These are phyloP conservation scores for Lophotriccus pileatus DNA, from an alignment of 2,797 vertebrate species.

Conservation along the genomic window DNA sequence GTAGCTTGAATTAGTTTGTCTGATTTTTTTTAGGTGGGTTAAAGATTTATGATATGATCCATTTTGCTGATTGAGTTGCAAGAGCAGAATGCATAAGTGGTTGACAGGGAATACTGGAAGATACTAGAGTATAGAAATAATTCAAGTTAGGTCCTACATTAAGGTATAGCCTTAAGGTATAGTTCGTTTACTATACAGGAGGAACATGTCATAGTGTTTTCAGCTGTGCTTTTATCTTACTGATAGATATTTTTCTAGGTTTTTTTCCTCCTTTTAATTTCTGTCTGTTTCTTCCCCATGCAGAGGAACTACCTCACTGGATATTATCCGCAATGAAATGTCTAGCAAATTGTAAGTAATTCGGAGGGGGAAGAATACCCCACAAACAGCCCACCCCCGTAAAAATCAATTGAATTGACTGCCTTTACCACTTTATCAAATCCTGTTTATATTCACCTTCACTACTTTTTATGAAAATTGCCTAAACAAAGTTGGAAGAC, in stretches of 20 bases:
- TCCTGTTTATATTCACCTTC: neutral
- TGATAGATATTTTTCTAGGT: neutral
- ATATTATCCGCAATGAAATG: conserved; percentile 96
- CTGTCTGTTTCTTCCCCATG: neutral
- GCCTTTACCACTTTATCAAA: neutral
- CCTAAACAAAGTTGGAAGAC: neutral
- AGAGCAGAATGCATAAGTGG: neutral
- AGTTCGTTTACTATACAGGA: neutral
- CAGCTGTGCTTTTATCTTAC: neutral
- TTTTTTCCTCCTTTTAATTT: neutral
- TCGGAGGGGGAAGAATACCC: neutral
- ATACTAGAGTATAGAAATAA: neutral
- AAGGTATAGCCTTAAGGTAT: neutral
- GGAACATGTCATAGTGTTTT: neutral
- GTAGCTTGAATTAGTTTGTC: neutral
- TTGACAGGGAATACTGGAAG: neutral
- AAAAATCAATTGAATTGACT: neutral
- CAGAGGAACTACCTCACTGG: conserved; percentile 94
- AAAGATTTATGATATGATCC: neutral
- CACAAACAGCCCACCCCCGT: fast-evolving
- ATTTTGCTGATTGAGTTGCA: neutral
- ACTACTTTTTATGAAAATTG: neutral
- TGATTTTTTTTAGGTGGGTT: neutral
- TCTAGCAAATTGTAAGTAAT: conserved; percentile 92
- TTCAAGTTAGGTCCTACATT: neutral